These are phyloP conservation scores for Cheirogaleus medius DNA, from an alignment of 2,113 vertebrate genomes.

Conservation along the genomic window DNA sequence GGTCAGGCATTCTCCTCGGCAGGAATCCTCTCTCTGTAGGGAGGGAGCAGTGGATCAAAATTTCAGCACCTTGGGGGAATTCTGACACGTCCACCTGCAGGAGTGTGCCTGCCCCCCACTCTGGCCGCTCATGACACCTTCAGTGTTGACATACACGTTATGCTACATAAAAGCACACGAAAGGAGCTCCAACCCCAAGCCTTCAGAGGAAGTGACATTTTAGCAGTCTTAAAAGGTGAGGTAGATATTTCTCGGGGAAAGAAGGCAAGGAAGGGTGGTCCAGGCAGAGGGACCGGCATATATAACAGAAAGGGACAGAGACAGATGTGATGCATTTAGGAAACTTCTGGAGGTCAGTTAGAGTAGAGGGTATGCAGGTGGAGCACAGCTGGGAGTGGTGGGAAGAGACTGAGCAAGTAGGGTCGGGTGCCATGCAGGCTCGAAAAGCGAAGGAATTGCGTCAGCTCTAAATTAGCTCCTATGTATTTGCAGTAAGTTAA, in stretches of 20 bases:
- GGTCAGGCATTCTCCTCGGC: no score
- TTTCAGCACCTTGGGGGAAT: neutral
- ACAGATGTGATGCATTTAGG: neutral
- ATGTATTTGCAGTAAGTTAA: neutral
- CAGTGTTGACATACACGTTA: neutral
- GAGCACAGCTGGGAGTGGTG: neutral
- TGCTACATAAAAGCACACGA: neutral
- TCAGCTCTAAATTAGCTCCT: neutral
- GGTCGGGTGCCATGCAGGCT: neutral
- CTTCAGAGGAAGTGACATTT: neutral
- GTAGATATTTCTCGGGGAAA: neutral
- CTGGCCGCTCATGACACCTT: no score
- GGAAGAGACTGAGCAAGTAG: neutral
- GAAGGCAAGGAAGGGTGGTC: neutral
- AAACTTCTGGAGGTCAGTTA: neutral
- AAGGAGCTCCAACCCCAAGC: neutral
- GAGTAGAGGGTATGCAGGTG: neutral
- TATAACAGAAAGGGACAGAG: neutral
- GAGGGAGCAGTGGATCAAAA: neutral
- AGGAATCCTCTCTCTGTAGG: neutral
- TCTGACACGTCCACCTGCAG: neutral
- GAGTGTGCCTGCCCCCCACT: neutral
- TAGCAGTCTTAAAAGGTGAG: neutral
- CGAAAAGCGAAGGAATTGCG: neutral
- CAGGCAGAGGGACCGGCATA: neutral